Evolutionary conservation across 1,140 invertebrate genomes (phyloP), one percentile per base, ranked within the genome.

Genomic region (Rhizoglyphus robini): DNA sequence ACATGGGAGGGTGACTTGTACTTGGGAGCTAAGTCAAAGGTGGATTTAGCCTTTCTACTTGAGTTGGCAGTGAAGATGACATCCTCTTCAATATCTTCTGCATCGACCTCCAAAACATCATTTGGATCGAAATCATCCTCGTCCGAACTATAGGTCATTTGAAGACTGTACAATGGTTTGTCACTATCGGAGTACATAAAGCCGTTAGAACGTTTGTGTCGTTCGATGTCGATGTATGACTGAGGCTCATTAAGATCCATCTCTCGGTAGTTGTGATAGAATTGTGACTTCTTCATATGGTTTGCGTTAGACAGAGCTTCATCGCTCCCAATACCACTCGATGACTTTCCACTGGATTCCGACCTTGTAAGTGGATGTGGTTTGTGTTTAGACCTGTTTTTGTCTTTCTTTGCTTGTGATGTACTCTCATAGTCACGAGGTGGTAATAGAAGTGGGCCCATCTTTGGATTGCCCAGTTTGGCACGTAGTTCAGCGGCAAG

Each of bases 401-500:
- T 46, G n/a, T 20, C 38, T 25, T 68, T 68, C 41, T 67, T 67
- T 51, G 11, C 48, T 20, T 51, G 41, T n/a, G 61, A 86, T 4
- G 78, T 72, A 5, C 77, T 79, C 68, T 96, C 92, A 76, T 96
- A 96, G 75, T 96, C 93, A 47, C 89, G 82, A 0, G 92, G 91
- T 1, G 93, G 92, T 59, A 92, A 74, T 32, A 96, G 79, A 46
- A 96, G 81, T 0, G 91, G 90, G 0, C 74, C 76, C 4, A 75
- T 71, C 62, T 83, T 82, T 70, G 79, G 73, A 66, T 79, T 76
- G 31, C 74, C 83, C 68, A 96, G 78, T 74, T 94, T 91, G 67
- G 86, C 86, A 68, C 88, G 82, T 46, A 96, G 77, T 73, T 96
- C 93, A 0, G 89, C 90, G 4, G 91, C 90, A 68, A 96, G 77